Base-by-base conservation (phyloP, 2,888 invertebrate species). In the Hirudinaria manillensis region DNA sequence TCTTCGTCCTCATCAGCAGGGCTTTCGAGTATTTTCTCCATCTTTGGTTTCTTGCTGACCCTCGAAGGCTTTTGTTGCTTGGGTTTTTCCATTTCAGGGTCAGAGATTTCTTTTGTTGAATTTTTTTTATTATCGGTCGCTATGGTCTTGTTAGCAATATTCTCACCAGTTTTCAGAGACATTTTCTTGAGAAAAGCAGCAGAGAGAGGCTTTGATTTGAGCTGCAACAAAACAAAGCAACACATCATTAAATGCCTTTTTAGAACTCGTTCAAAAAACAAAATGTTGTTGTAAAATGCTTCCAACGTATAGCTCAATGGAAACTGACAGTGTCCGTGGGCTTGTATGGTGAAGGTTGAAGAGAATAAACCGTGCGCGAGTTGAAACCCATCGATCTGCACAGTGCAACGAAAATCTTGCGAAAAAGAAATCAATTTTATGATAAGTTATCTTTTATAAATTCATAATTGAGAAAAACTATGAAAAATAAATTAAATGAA, bases 331-430 rank as follows among this genome's bases (percentile, higher is more conserved):
- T 38, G 61, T 78, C 78, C 29, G 71, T 71, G 36, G 92, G 90
- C 83, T 90, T 90, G 77, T 93, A 83, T 0, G 92, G 90, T 75
- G 92, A 86, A 2, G 93, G 91, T 81, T 90, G 90, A 80, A 95
- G 88, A 79, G 93, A 93, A 71, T 92, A 87, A 77, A 95, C 89
- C 38, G 95, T 85, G 72, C 96, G 88, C 81, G 91, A 91, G 82
- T 92, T 90, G 76, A 94, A 87, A 0, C 94, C 94, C 79, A 95
- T 87, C 61, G 91, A 89, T 82, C 95, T 88, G 70, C 93, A 84
- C 81, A 93, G 87, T 34, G 90, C 88, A 55, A 93, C 87, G 85
- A 92, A 94, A 80, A 93, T 89, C 81, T 83, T 78, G 27, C n/a
- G n/a, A n/a, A 70, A 77, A 21, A 38, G 55, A 70, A 16, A 32